Percentiles rank a stretch among this genome's conserved stretches.
These are phyloP conservation scores for Stenopsyche tienmushanensis DNA, from an alignment of 1,140 invertebrate species.

Conservation along the genomic window DNA sequence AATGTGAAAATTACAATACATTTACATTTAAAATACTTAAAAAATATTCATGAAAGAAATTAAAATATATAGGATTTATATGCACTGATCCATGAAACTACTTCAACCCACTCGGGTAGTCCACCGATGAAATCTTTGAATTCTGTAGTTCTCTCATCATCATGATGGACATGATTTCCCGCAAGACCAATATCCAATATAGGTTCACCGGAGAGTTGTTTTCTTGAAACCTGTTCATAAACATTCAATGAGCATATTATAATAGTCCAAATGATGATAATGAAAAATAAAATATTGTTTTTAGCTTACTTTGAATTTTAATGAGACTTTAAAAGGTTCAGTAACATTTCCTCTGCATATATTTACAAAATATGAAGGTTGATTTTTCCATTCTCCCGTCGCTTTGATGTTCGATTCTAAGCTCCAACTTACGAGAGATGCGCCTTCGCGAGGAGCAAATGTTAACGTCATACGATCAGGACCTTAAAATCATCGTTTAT, in stretches of 20 bases:
- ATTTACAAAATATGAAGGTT: constrained; percentile 29
- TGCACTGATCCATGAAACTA: constrained; percentile 28
- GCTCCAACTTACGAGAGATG: constrained; percentile 14
- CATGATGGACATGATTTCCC: constrained; percentile 32
- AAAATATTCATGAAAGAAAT: too few relatives aligned
- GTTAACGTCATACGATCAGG: constrained; percentile 34
- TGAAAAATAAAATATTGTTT: neutral
- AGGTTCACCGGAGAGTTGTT: constrained; percentile 8
- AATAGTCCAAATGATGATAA: neutral
- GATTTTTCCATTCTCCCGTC: constrained; percentile 21
- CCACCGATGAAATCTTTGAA: constrained; percentile 21
- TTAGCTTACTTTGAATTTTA: constrained; percentile 21
- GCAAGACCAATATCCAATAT: constrained; percentile 27
- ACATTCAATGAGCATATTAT: neutral
- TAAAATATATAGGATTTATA: constrained; percentile 27
- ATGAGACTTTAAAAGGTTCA: constrained; percentile 11
- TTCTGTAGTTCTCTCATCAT: constrained; percentile 14
- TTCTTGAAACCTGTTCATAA: constrained; percentile 2
- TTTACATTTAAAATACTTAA: too few relatives aligned
- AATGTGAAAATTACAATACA: too few relatives aligned
- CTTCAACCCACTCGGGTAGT: constrained; percentile 26
- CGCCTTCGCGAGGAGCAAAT: constrained; percentile 27
- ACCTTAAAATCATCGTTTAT: constrained; percentile 15
- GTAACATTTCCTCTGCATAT: constrained; percentile 17
- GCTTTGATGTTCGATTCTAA: constrained; percentile 1